Conservation (phyloP, 2,888 invertebrate genomes). For the Patella caerulea region DNA sequence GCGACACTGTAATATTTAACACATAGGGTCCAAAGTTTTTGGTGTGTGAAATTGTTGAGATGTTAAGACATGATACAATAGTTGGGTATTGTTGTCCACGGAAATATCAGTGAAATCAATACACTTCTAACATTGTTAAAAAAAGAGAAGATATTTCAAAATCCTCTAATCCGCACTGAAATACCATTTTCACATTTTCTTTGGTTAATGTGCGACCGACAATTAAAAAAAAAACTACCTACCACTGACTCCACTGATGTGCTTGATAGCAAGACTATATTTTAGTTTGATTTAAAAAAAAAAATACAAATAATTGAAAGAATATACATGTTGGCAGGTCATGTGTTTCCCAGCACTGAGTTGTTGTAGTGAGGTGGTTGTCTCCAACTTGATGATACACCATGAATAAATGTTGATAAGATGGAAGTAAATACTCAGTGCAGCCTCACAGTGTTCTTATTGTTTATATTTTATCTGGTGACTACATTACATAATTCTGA, state of each 20-base stretch:
- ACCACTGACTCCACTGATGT: no score
- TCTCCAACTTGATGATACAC: not conserved
- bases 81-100: slow-evolving; percentile 7
- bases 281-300: no score
- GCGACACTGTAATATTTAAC: not conserved
- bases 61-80: not conserved
- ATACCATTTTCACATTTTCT: not conserved
- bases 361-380: not conserved
- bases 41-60: slow-evolving; percentile 4
- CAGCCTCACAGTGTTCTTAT: not conserved
- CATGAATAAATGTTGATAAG: not conserved
- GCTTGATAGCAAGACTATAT: no score
- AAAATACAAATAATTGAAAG: no score
- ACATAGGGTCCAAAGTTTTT: not conserved
- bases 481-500: no score
- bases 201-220: not conserved
- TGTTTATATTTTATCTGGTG: no score
- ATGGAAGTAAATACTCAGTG: not conserved
- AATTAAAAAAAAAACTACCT: not conserved
- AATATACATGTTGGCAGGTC: no score
- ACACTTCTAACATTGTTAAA: not conserved
- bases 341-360: no score
- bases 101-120: not conserved
- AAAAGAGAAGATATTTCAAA: not conserved
- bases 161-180: not conserved